phyloP scores from a whole-genome alignment of 2,888 invertebrate species.

The Meghimatium bilineatum region DNA sequence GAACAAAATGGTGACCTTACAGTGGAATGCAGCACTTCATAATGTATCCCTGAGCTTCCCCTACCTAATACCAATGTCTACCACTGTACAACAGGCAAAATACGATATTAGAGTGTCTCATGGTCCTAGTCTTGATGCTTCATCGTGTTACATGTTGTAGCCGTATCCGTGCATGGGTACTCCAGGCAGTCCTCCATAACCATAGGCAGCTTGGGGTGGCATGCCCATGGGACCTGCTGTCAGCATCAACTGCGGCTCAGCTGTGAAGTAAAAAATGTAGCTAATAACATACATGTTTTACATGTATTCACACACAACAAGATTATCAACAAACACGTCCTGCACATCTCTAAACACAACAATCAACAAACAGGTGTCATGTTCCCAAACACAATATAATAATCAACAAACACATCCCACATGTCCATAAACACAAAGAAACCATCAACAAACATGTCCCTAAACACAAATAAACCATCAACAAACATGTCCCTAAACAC shows the following conservation, averaged over 20 bases:
- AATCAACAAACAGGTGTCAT: no score
- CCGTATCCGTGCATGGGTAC: slow-evolving; percentile 57
- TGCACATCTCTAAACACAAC: no score
- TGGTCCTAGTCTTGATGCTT: neutral
- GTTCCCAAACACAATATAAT: no score
- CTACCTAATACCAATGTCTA: neutral
- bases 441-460: no score
- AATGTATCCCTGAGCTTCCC: slow-evolving; percentile 13
- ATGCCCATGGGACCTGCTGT: slow-evolving; percentile 87
- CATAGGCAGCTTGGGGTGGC: slow-evolving; percentile 58
- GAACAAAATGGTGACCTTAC: neutral
- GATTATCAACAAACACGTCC: no score
- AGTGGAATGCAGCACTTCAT: slow-evolving; percentile 17
- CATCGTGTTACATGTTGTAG: slow-evolving; percentile 61
- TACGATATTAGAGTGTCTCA: neutral
- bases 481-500: no score
- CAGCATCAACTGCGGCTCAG: slow-evolving; percentile 96
- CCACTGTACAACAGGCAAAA: slow-evolving; percentile 3
- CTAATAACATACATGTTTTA: no score
- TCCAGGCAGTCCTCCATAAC: slow-evolving; percentile 42
- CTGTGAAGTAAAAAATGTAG: slow-evolving; percentile 56
- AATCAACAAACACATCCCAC: no score
- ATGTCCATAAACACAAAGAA: no score
- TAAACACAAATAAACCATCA: no score
- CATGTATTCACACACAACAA: no score